Evolutionary conservation across 2,113 vertebrate genomes (phyloP).

Genomic region (Gnathonemus longibarbis): DNA sequence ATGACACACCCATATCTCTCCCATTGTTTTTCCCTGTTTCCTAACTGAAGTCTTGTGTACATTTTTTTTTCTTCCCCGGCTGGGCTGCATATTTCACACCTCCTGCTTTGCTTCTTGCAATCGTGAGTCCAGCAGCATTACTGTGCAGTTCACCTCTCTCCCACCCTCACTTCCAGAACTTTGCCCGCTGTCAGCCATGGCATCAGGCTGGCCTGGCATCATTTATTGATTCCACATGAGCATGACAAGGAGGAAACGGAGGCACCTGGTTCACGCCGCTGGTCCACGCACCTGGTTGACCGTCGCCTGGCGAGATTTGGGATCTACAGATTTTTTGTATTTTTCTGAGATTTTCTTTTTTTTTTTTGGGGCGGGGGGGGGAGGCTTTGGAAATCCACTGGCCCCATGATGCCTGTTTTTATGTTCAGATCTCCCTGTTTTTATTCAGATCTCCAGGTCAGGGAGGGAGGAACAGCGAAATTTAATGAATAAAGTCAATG

Average conservation of each 20-base stretch:
- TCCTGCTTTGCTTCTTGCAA: neutral
- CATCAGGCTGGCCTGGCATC: neutral
- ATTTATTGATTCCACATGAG: neutral
- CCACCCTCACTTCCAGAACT: neutral
- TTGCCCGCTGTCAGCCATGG: neutral
- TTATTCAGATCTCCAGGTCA: neutral
- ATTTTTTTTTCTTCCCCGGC: neutral
- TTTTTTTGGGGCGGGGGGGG: neutral
- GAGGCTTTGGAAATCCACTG: neutral
- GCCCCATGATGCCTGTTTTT: neutral
- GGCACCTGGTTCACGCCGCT: neutral
- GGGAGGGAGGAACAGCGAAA: neutral
- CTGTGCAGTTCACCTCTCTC: neutral
- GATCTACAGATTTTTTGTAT: neutral
- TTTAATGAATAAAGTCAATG: conserved; percentile 1
- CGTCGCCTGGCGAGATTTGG: neutral
- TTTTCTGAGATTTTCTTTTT: neutral
- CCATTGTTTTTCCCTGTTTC: neutral
- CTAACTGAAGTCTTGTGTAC: neutral
- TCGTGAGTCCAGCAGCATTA: neutral
- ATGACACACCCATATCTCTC: neutral
- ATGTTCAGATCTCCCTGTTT: neutral
- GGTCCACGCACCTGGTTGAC: no score
- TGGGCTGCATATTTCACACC: neutral
- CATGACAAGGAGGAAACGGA: neutral